Base-by-base conservation (phyloP, 1,140 invertebrate genomes). In the Acromyrmex charruanus region DNA sequence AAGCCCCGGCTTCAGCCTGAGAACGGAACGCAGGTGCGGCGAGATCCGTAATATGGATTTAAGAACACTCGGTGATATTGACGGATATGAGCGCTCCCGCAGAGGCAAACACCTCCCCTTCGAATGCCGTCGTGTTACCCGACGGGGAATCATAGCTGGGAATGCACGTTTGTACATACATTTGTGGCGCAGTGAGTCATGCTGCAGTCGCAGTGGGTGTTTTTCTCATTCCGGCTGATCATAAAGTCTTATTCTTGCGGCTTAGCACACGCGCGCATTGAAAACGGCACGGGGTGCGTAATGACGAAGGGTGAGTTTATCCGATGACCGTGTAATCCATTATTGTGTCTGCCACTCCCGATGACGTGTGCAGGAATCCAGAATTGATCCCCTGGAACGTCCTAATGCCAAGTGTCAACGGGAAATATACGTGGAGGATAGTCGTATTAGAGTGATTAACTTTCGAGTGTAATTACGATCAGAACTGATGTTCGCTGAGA, bases 161-260 rank as follows among this genome's bases (percentile, higher is more conserved):
- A 55, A 68, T 77, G 87, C 80, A 53, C 69, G 77, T 82, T 82
- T 82, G 55, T 39, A 65, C 25, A 51, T 86, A 55, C 53, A 79
- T 61, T 72, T 61, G 87, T 58, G 49, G 61, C 74, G 59, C 35
- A 69, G 87, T 90, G 89, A 89, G 49, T 89, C 89, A 87, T 35
- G 59, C 18, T 61, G 71, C 80, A 49, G 28, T 28, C 85, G 21
- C 89, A 90, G 85, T 85, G 88, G 88, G 88, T 87, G 86, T 90
- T 90, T 88, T 90, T 90, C 89, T 90, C 88, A 87, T 90, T 90
- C 79, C 10, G 21, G 10, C 59, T 53, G 89, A 92, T 92, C 92
- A 90, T 91, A 92, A 91, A 91, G 91, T 92, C 93, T 94, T 92
- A 93, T 92, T 92, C 89, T 93, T 88, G 91, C 84, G 90, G 92